Evolutionary conservation across 1,140 invertebrate genomes (phyloP), one percentile per base, ranked within the genome.

Genomic region (Riptortus pedestris): DNA sequence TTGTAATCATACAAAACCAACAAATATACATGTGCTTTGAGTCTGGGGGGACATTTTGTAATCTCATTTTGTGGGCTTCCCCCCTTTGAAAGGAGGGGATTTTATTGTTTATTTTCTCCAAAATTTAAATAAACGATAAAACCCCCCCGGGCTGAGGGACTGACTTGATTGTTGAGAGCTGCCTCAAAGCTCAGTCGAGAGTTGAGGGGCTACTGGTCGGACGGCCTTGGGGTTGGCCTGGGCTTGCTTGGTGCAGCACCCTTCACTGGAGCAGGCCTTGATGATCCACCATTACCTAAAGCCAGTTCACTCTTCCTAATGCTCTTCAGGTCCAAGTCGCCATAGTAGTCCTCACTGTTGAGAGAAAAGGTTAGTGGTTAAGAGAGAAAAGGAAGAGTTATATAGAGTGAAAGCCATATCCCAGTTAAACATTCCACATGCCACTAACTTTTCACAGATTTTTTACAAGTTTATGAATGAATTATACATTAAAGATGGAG

Each of bases 331-430:
- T 93, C 90, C 81, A 93, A 76, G 76, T 93, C 91, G 69, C 91
- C 91, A 73, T 95, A 95, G 83, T 95, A 95, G 83, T 94, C 90
- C 82, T 93, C 91, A 82, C 91, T 91, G 83, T 77, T 20, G 60
- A 61, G 33, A 61, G 60, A 33, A 27, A n/a, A 60, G 2, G 31
- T 22, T 55, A 31, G 45, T 33, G 47, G 28, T 26, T 27, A 47
- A 63, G 27, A 57, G 18, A 47, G 45, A 47, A 47, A 22, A 47
- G 45, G 45, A 47, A 47, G 45, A 55, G 51, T 26, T 14, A 55
- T 18, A 55, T 24, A 55, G 1, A 55, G 51, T 14, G 14, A n/a
- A 24, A 55, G 51, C 22, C 20, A 18, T 24, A 26, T 27, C 24
- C 22, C 14, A 24, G 26, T 24, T 24, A 12, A 55, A 20, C 45